Conservation (phyloP, 2,888 invertebrate genomes). For the Lymantria dispar region DNA sequence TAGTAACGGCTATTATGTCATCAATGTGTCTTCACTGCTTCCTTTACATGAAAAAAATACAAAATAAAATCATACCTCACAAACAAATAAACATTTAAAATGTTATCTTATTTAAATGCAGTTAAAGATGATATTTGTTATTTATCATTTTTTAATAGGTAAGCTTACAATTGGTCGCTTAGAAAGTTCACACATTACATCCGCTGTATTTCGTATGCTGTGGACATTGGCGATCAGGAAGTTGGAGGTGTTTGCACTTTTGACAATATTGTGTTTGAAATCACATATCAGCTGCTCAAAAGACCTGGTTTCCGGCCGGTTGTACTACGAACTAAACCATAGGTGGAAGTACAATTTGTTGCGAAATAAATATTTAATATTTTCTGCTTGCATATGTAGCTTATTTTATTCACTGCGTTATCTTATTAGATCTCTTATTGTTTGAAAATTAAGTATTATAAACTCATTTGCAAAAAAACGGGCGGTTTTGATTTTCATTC, state of each 20-base stretch:
- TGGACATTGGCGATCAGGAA: constrained; percentile 40
- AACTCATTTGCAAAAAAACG: no score
- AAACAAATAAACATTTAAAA: constrained; percentile 2
- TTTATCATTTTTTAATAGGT: background rate
- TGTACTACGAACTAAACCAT: background rate
- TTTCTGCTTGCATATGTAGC: no score
- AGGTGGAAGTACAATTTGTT: background rate
- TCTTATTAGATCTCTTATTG: no score
- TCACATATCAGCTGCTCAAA: constrained; percentile 11
- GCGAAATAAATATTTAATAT: background rate
- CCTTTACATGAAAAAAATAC: constrained; percentile 40
- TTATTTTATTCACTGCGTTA: no score
- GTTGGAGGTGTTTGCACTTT: constrained; percentile 39
- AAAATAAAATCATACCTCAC: background rate
- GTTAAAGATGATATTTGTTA: background rate
- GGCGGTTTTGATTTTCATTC: no score
- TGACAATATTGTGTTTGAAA: constrained; percentile 30
- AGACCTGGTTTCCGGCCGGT: background rate
- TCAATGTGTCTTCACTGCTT: constrained; percentile 35
- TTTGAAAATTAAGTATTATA: no score
- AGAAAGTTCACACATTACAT: constrained; percentile 41
- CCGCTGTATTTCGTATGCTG: constrained; percentile 42
- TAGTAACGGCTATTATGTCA: constrained; percentile 37
- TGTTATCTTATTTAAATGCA: constrained; percentile 1
- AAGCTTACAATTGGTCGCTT: constrained; percentile 16